These are phyloP conservation scores for Sycophila texana DNA, from an alignment of 2,888 invertebrate species.

Conservation along the genomic window DNA sequence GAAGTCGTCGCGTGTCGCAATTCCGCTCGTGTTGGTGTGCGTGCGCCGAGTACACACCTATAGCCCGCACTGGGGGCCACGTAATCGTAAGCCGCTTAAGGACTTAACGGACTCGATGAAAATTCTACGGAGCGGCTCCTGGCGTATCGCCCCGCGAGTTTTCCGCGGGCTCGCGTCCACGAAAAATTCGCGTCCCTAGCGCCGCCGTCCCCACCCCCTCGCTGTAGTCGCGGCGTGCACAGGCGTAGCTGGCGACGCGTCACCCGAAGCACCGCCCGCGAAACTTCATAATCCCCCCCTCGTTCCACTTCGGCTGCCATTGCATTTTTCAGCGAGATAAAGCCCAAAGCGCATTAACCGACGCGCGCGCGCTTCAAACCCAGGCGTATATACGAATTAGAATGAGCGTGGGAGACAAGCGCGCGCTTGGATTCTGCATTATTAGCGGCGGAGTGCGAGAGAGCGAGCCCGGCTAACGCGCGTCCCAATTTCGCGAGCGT, in stretches of 20 bases:
- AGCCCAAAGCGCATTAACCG: constrained; percentile 48
- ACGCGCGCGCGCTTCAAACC: constrained; percentile 9
- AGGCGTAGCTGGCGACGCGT: neutral
- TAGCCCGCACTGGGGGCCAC: neutral
- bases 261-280: neutral
- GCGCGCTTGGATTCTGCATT: constrained; percentile 21
- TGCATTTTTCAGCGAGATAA: constrained; percentile 47
- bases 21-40: neutral
- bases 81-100: constrained; percentile 71
- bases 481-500: constrained; percentile 25
- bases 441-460: constrained; percentile 12
- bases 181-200: constrained; percentile 14
- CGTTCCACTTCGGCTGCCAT: constrained; percentile 44
- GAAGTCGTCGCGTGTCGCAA: neutral
- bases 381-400: neutral
- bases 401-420: neutral
- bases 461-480: too few relatives aligned
- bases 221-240: neutral
- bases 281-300: constrained; percentile 51
- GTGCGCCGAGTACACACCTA: neutral
- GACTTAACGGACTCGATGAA: constrained; percentile 72
- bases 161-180: neutral
- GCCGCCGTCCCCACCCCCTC: neutral
- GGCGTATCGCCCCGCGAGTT: constrained; percentile 24
- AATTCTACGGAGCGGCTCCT: constrained; percentile 64